These are phyloP conservation scores for Odocoileus hemionus DNA, from an alignment of 2,113 vertebrate genomes.

Conservation along the genomic window DNA sequence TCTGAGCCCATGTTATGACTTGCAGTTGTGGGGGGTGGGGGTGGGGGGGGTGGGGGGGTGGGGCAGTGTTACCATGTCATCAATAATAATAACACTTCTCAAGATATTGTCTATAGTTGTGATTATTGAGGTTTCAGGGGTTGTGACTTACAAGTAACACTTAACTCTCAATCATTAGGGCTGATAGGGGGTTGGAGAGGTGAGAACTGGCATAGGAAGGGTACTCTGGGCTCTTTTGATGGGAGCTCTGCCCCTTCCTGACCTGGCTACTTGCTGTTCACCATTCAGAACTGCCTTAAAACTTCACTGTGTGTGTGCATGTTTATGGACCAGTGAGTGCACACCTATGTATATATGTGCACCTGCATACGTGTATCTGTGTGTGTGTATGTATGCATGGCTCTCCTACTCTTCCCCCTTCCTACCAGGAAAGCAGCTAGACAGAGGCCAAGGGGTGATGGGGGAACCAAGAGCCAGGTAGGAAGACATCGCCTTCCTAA, in stretches of 20 bases:
- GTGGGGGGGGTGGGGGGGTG: accelerated
- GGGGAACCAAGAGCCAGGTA: not conserved
- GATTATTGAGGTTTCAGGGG: not conserved
- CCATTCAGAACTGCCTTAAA: not conserved
- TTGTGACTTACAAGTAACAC: not conserved
- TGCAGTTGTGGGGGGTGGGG: not conserved
- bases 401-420: not conserved
- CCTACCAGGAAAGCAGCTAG: not conserved
- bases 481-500: not conserved
- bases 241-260: not conserved
- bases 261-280: not conserved
- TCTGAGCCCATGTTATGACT: not conserved
- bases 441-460: not conserved
- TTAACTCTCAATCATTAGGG: not conserved
- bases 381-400: not conserved
- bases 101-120: not conserved
- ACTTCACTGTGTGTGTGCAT: not conserved
- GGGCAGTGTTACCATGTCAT: accelerated
- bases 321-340: not conserved
- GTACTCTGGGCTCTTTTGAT: not conserved
- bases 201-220: not conserved
- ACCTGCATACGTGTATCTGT: not conserved
- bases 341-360: not conserved
- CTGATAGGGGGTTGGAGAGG: not conserved
- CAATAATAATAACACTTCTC: not conserved